Evolutionary conservation across 2,797 vertebrate species (phyloP).

Genomic region (Petrocephalus schoutedeni): DNA sequence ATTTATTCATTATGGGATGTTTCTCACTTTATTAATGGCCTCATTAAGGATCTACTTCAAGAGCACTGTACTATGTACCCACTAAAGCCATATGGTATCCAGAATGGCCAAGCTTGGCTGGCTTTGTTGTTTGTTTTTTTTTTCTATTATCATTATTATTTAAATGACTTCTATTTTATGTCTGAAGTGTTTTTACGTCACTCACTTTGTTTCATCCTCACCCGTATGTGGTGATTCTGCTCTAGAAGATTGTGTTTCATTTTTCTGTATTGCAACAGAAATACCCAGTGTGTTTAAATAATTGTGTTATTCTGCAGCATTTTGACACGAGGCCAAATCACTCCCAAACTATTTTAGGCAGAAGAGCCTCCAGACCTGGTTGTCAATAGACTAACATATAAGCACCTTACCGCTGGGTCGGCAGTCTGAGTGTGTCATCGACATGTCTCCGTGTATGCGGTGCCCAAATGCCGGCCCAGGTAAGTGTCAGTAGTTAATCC

Average conservation of each 20-base stretch:
- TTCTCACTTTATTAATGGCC: not conserved
- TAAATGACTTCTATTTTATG: not conserved
- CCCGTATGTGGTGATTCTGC: not conserved
- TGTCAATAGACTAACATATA: not conserved
- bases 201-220: not conserved
- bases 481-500: not conserved
- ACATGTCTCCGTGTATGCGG: not conserved
- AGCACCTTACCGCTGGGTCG: not conserved
- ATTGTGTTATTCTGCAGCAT: not conserved
- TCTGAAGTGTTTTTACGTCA: not conserved
- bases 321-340: not conserved
- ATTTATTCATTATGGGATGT: not conserved
- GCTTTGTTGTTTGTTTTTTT: not conserved
- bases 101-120: not conserved
- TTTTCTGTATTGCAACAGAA: not conserved
- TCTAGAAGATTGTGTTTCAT: not conserved
- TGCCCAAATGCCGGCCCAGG: not conserved
- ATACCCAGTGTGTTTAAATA: not conserved
- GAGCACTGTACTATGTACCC: not conserved
- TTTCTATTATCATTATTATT: not conserved
- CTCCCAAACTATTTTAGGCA: not conserved
- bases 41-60: not conserved
- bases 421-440: not conserved
- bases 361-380: not conserved
- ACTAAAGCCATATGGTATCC: not conserved